A percentile compares a stretch with the other conserved stretches of the same genome.
Evolutionary conservation across 2,113 vertebrate species (phyloP).

Genomic region (Leucoraja erinaceus): DNA sequence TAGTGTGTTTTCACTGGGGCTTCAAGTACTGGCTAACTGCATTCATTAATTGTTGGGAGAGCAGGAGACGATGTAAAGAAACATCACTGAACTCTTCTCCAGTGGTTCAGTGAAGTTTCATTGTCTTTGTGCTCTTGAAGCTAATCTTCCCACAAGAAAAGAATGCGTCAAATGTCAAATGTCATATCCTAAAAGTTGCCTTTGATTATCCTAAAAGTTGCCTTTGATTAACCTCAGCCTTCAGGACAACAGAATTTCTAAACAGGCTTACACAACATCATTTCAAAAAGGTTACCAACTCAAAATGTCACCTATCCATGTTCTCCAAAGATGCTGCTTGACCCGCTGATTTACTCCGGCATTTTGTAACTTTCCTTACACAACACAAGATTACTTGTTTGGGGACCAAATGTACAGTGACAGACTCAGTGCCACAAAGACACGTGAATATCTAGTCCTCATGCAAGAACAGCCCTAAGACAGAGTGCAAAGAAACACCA

Average conservation of each 20-base stretch:
- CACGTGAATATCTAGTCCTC: neutral
- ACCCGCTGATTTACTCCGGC: no score
- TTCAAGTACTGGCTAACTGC: neutral
- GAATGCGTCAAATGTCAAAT: neutral
- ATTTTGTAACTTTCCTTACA: no score
- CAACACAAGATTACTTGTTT: neutral
- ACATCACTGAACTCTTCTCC: neutral
- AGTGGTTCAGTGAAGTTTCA: neutral
- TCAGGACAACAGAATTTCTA: no score
- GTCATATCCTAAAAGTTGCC: neutral
- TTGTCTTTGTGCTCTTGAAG: neutral
- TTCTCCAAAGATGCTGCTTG: no score
- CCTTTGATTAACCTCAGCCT: neutral
- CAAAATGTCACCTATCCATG: no score
- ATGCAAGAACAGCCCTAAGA: neutral
- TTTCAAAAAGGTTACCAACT: no score
- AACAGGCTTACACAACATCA: no score
- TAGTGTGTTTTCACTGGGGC: neutral
- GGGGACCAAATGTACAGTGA: neutral
- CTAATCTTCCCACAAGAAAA: neutral
- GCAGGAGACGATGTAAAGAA: neutral
- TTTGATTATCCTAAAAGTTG: no score
- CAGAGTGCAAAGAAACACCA: neutral
- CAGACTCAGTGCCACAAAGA: neutral
- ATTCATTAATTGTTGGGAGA: neutral